phyloP scores from a whole-genome alignment of 1,140 invertebrate species.

The Scaptomyza montana region DNA sequence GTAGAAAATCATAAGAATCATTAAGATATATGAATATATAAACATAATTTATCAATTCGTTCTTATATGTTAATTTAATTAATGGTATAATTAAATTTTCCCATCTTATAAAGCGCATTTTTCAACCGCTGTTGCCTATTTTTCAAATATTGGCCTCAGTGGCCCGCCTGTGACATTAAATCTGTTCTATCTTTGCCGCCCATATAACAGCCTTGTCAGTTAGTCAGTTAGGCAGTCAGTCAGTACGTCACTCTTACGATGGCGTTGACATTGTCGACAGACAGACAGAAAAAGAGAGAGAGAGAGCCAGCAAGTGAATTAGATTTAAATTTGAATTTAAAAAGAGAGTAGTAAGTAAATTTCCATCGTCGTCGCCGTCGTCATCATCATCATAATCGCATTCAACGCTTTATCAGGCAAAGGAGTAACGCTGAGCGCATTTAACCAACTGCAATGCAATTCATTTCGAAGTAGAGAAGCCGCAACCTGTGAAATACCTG shows the following conservation, averaged over 20 bases:
- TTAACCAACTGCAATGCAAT: slow-evolving; percentile 45
- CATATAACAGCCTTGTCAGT: slow-evolving; percentile 6
- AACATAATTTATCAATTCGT: too few relatives aligned
- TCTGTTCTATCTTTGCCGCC: slow-evolving; percentile 56
- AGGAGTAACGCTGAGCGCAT: slow-evolving; percentile 13
- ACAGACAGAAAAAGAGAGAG: not conserved
- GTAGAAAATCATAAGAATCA: too few relatives aligned
- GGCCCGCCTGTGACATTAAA: slow-evolving; percentile 58
- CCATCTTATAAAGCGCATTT: slow-evolving; percentile 10
- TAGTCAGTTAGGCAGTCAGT: slow-evolving; percentile 46
- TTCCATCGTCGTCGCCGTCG: slow-evolving; percentile 25
- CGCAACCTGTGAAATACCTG: slow-evolving; percentile 38
- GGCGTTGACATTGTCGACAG: slow-evolving; percentile 64
- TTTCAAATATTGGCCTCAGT: slow-evolving; percentile 33
- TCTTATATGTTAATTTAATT: too few relatives aligned
- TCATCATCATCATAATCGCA: slow-evolving; percentile 43
- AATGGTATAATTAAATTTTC: too few relatives aligned
- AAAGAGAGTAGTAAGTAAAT: slow-evolving; percentile 40
- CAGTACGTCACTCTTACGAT: slow-evolving; percentile 66
- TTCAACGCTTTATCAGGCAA: slow-evolving; percentile 7
- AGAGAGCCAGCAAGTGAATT: slow-evolving; percentile 60
- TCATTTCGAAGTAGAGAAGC: slow-evolving; percentile 28
- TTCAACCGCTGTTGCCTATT: not conserved
- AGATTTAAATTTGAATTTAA: slow-evolving; percentile 77
- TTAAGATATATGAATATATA: too few relatives aligned